phyloP scores from a whole-genome alignment of 1,140 invertebrate species.

The Musca domestica region DNA sequence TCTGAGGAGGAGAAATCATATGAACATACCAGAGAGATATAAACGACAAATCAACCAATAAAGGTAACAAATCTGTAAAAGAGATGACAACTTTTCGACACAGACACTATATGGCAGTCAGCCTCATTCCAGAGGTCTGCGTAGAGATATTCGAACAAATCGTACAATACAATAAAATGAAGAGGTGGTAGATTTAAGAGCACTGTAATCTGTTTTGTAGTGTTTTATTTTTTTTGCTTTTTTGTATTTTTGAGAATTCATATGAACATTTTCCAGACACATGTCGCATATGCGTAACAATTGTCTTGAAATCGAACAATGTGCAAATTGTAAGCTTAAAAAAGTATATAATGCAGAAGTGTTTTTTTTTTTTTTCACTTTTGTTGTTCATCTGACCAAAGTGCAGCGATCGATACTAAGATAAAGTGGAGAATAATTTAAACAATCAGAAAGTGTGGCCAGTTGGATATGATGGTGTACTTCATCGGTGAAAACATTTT shows the following conservation, averaged over 20 bases:
- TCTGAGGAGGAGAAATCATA: too few relatives aligned
- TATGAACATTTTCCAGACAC: not conserved
- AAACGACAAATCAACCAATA: slow-evolving; percentile 19
- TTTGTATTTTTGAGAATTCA: not conserved
- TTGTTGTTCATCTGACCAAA: not conserved
- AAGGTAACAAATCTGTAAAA: slow-evolving; percentile 22
- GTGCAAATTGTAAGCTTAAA: slow-evolving; percentile 2
- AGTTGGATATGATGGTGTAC: too few relatives aligned
- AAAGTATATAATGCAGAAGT: not conserved
- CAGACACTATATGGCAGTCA: too few relatives aligned
- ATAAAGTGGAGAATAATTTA: too few relatives aligned
- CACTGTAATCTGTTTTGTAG: too few relatives aligned
- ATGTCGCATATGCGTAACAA: slow-evolving; percentile 16
- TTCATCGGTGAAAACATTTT: too few relatives aligned
- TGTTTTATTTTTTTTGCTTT: not conserved
- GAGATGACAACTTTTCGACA: slow-evolving; percentile 15
- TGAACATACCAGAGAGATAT: not conserved
- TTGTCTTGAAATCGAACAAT: slow-evolving; percentile 17
- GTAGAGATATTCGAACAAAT: not conserved
- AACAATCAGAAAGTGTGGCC: too few relatives aligned
- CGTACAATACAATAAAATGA: not conserved
- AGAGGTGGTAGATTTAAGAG: slow-evolving; percentile 18
- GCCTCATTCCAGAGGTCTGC: too few relatives aligned
- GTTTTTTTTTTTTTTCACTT: not conserved
- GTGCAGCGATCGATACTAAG: not conserved